Conservation (phyloP, 2,888 invertebrate genomes). For the Argyra leucocephala region DNA sequence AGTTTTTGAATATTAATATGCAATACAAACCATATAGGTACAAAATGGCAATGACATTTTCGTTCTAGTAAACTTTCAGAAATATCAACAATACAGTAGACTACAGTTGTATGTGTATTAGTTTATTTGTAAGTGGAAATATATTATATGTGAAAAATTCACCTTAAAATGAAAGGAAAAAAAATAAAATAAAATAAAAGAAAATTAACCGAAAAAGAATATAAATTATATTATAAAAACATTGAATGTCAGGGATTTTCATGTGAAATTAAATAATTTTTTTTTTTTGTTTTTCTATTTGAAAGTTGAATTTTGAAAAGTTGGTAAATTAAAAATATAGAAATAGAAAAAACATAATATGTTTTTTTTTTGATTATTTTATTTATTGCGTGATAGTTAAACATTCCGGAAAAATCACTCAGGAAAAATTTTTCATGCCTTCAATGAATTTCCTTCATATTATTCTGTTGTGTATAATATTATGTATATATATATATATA, state of each 20-base stretch:
- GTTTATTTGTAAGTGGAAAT: no score
- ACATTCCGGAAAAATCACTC: constrained; percentile 4
- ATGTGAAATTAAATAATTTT: neutral
- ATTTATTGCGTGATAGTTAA: neutral
- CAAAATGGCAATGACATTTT: neutral
- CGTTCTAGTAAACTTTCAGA: neutral
- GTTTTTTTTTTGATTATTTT: neutral
- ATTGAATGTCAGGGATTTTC: neutral
- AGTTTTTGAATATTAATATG: neutral
- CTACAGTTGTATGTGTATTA: no score
- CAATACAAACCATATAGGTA: neutral
- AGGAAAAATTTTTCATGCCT: neutral
- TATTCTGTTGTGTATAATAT: no score
- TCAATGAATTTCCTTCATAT: neutral
- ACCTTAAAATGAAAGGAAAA: no score
- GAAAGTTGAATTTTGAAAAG: neutral
- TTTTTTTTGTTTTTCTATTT: neutral
- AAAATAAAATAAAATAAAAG: neutral
- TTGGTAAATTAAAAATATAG: neutral
- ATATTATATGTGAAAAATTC: no score
- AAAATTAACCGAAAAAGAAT: neutral
- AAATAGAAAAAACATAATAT: neutral
- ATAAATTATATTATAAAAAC: constrained; percentile 2
- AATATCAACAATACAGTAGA: neutral
- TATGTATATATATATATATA: no score